Evolutionary conservation across 2,113 vertebrate genomes (phyloP).

Genomic region (Oreochromis niloticus): DNA sequence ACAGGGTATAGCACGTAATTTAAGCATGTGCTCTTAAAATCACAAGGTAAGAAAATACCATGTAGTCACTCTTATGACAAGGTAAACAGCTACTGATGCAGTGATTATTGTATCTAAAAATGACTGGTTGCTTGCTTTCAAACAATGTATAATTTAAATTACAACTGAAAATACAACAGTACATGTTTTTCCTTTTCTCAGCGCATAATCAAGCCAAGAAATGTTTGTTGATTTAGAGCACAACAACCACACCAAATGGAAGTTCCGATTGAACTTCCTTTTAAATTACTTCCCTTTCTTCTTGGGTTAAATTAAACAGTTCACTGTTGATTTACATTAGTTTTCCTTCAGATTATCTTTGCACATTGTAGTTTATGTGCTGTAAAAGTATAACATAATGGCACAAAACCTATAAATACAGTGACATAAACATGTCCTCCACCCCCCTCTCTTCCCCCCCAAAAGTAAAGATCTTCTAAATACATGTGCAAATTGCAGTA

Average conservation of each 20-base stretch:
- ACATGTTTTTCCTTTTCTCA: background rate
- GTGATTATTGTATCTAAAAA: background rate
- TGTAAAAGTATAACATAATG: background rate
- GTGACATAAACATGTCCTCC: too few species aligned
- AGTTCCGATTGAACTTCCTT: background rate
- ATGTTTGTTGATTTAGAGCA: background rate
- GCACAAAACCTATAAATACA: background rate
- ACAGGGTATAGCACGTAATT: background rate
- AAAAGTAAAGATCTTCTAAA: too few species aligned
- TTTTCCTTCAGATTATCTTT: background rate
- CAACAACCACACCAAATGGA: background rate
- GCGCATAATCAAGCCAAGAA: background rate
- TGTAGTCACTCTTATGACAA: fast-evolving
- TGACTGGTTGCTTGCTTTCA: background rate
- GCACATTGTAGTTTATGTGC: background rate
- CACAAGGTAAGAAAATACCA: background rate
- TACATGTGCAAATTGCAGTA: too few species aligned
- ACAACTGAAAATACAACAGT: background rate
- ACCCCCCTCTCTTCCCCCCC: too few species aligned
- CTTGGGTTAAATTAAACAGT: background rate
- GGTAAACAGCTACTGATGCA: background rate
- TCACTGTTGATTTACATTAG: background rate
- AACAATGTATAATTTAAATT: background rate
- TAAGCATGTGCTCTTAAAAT: background rate
- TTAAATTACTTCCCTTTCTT: background rate